phyloP scores from a whole-genome alignment of 2,113 vertebrate genomes.

The Mixornis gularis region DNA sequence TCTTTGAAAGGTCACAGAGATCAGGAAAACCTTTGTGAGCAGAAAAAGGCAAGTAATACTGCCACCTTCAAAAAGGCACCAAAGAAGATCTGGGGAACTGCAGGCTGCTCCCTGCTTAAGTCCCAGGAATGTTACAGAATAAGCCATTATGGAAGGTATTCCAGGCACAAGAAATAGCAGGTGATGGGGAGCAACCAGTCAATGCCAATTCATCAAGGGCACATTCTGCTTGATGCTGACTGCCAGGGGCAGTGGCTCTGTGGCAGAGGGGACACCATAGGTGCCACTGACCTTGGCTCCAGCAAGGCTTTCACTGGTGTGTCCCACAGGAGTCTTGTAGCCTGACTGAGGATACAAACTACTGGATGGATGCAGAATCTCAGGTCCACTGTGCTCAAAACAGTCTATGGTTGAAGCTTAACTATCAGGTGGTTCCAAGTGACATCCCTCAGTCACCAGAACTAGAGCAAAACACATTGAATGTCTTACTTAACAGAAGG shows the following conservation, averaged over 20 bases:
- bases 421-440: neutral
- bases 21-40: neutral
- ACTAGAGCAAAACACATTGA: neutral
- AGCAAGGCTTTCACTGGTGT: neutral
- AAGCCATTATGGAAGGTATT: neutral
- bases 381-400: rapidly evolving
- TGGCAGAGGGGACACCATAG: neutral
- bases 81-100: neutral
- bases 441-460: neutral
- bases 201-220: neutral
- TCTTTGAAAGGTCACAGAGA: neutral
- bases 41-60: neutral
- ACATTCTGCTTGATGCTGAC: neutral
- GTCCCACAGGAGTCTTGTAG: neutral
- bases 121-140: neutral
- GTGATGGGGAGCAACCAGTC: neutral
- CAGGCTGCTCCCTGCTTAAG: neutral
- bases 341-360: neutral
- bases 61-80: neutral
- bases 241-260: neutral
- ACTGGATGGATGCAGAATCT: neutral
- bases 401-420: neutral
- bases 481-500: neutral
- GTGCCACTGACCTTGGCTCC: neutral
- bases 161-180: neutral